Conservation (phyloP, 2,113 vertebrate genomes). For the Ictalurus punctatus region DNA sequence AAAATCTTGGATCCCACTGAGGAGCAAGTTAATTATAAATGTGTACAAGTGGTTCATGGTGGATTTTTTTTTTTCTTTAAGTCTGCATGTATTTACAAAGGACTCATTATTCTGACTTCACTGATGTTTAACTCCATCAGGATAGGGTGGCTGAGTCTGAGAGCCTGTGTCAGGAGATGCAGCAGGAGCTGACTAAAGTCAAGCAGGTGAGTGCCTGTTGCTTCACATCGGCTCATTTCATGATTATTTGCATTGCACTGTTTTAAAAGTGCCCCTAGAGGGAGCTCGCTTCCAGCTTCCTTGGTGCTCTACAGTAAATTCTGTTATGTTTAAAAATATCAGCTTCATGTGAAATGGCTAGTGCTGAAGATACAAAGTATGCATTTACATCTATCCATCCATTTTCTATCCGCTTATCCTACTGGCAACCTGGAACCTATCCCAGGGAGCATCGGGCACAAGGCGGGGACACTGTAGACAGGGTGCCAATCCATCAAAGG, state of each 20-base stretch:
- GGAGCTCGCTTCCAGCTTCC: conserved; percentile 36
- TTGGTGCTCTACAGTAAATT: conserved; percentile 3
- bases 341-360: background rate
- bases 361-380: background rate
- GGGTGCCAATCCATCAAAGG: too few species aligned
- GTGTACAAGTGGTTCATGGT: background rate
- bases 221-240: background rate
- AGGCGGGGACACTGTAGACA: too few species aligned
- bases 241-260: background rate
- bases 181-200: conserved; percentile 79
- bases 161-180: conserved; percentile 74
- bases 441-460: too few species aligned
- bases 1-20: background rate
- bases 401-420: too few species aligned
- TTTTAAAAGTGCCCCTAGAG: conserved; percentile 44
- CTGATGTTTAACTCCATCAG: conserved; percentile 63
- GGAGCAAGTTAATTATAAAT: background rate
- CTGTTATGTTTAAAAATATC: conserved; percentile 8
- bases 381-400: background rate
- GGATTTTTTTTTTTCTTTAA: background rate
- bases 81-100: background rate
- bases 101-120: conserved; percentile 17
- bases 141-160: conserved; percentile 81
- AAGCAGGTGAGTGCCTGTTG: conserved; percentile 76
- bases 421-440: too few species aligned